Evolutionary conservation across 2,888 invertebrate species (phyloP).

Genomic region (Pachycephus smyrnensis): DNA sequence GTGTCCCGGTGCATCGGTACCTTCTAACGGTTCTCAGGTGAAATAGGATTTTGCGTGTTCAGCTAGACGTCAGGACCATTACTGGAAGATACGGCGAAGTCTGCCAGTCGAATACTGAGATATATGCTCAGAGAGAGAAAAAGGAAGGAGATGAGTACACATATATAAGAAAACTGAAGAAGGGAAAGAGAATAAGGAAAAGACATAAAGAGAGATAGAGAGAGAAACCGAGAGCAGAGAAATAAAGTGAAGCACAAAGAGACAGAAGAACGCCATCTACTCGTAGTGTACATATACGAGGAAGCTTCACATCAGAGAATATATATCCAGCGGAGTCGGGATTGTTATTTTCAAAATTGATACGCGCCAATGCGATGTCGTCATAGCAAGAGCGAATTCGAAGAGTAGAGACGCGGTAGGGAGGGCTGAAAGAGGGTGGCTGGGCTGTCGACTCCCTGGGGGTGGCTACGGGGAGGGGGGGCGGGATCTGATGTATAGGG

Average conservation of each 20-base stretch:
- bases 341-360: constrained; percentile 58
- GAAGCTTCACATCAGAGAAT: background rate
- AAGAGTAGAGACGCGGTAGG: background rate
- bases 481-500: background rate
- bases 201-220: constrained; percentile 12
- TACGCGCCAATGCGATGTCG: constrained; percentile 33
- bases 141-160: constrained; percentile 25
- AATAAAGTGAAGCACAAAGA: background rate
- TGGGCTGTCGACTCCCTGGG: no score
- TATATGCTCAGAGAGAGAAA: constrained; percentile 31
- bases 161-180: constrained; percentile 26
- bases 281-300: background rate
- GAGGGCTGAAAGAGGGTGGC: background rate
- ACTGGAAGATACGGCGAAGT: constrained; percentile 37
- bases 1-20: background rate
- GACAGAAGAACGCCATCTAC: background rate
- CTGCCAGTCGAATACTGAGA: background rate
- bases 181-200: constrained; percentile 9
- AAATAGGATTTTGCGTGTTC: constrained; percentile 65
- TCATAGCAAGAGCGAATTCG: background rate
- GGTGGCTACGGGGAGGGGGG: background rate
- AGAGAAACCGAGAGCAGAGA: constrained; percentile 1
- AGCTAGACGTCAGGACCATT: constrained; percentile 64
- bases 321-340: constrained; percentile 20
- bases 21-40: constrained; percentile 26